Conservation (phyloP, 2,888 invertebrate species). For the Athetis lepigone region DNA sequence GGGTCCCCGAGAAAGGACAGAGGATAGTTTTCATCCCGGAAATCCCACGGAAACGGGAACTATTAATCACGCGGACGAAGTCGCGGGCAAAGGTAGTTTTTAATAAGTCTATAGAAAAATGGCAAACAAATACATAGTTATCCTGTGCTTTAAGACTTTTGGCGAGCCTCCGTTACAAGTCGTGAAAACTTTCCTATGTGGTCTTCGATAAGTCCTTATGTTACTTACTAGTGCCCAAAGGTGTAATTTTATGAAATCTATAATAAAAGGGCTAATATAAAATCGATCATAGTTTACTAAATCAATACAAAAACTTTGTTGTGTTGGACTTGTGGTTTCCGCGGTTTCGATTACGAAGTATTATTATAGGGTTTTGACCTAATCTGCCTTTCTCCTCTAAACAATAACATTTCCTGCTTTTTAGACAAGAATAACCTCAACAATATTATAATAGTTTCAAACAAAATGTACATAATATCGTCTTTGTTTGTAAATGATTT, state of each 20-base stretch:
- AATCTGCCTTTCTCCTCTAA: not conserved
- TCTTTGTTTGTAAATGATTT: constrained; percentile 25
- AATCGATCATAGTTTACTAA: constrained; percentile 2
- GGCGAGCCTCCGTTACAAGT: constrained; percentile 28
- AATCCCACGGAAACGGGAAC: too few species aligned
- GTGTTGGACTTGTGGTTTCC: constrained; percentile 32
- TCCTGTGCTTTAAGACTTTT: constrained; percentile 17
- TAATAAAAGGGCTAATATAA: not conserved
- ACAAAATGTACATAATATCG: constrained; percentile 9
- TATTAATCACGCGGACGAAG: too few species aligned
- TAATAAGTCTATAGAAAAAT: too few species aligned
- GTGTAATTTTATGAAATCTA: constrained; percentile 14
- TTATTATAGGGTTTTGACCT: not conserved
- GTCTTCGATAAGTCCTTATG: constrained; percentile 30
- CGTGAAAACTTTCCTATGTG: constrained; percentile 40
- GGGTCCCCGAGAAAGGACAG: too few species aligned
- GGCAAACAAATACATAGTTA: constrained; percentile 16
- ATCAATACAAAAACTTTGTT: constrained; percentile 1
- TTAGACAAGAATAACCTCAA: not conserved
- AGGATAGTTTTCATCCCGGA: too few species aligned
- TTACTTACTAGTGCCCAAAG: not conserved
- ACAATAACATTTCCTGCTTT: not conserved
- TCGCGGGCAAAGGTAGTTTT: too few species aligned
- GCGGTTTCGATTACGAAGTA: constrained; percentile 1
- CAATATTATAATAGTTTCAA: not conserved